Percentiles rank a stretch among this genome's conserved stretches.
Conservation (phyloP, 2,888 invertebrate species). For the Patella pellucida region DNA sequence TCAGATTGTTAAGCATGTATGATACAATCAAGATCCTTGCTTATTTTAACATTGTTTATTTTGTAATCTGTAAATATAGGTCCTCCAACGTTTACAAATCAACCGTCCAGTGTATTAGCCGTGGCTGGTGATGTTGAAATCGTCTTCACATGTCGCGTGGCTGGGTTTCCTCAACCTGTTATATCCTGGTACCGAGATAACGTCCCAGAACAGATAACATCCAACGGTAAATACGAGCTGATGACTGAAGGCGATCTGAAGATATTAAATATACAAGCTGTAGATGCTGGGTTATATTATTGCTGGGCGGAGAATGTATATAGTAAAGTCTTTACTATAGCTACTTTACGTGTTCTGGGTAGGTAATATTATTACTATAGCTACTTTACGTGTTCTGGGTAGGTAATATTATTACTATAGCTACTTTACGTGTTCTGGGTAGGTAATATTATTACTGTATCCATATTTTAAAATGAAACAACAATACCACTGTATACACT, state of each 20-base stretch:
- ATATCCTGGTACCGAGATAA: slow-evolving; percentile 16
- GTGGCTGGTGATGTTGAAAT: slow-evolving; percentile 13
- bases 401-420: too few relatives aligned
- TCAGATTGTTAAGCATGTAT: too few relatives aligned
- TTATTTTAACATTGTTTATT: too few relatives aligned
- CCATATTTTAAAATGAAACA: too few relatives aligned
- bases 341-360: too few relatives aligned
- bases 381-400: too few relatives aligned
- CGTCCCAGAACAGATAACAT: neutral
- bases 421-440: too few relatives aligned
- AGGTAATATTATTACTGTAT: too few relatives aligned
- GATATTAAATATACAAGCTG: neutral
- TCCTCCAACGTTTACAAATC: slow-evolving; percentile 15
- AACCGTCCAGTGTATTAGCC: slow-evolving; percentile 13
- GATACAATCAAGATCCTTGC: too few relatives aligned
- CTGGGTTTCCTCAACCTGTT: slow-evolving; percentile 18
- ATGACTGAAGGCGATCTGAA: neutral
- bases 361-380: too few relatives aligned
- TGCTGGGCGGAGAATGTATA: neutral
- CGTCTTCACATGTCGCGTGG: slow-evolving; percentile 14
- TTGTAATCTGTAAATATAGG: neutral
- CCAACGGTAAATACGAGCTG: neutral
- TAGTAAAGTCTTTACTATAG: neutral
- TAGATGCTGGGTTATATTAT: neutral
- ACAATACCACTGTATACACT: too few relatives aligned